Conservation (phyloP, 1,140 invertebrate species). For the Pseudachorutes palmiensis region DNA sequence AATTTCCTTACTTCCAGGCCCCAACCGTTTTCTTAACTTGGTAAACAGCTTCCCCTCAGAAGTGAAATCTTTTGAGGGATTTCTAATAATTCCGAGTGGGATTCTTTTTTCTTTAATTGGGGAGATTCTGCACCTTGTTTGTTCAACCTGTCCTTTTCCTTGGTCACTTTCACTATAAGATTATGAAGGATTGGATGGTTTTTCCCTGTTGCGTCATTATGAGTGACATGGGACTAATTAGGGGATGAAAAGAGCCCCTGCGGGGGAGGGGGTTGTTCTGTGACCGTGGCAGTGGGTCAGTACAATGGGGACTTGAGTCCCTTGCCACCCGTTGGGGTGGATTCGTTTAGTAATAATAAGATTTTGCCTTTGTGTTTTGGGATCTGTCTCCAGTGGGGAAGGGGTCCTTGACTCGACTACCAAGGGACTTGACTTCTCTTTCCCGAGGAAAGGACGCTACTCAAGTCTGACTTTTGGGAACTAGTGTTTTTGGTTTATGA, state of each 20-base stretch:
- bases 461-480: neutral
- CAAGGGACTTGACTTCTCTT: neutral
- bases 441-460: too few relatives aligned
- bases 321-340: neutral
- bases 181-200: neutral
- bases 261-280: constrained; percentile 1
- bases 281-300: neutral
- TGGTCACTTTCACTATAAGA: constrained; percentile 4
- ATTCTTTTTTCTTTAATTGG: too few relatives aligned
- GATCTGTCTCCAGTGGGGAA: constrained; percentile 32
- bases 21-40: too few relatives aligned
- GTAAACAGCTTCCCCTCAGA: too few relatives aligned
- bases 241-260: constrained; percentile 6
- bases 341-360: neutral
- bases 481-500: neutral
- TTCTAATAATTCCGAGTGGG: too few relatives aligned
- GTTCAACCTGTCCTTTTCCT: too few relatives aligned
- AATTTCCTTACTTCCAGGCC: too few relatives aligned
- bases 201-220: neutral
- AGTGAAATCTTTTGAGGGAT: too few relatives aligned
- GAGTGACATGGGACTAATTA: constrained; percentile 9
- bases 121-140: too few relatives aligned
- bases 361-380: constrained; percentile 23
- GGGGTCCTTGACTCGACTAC: constrained; percentile 8
- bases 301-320: neutral